Conservation (phyloP, 2,113 vertebrate genomes). For the Poicephalus gulielmi region DNA sequence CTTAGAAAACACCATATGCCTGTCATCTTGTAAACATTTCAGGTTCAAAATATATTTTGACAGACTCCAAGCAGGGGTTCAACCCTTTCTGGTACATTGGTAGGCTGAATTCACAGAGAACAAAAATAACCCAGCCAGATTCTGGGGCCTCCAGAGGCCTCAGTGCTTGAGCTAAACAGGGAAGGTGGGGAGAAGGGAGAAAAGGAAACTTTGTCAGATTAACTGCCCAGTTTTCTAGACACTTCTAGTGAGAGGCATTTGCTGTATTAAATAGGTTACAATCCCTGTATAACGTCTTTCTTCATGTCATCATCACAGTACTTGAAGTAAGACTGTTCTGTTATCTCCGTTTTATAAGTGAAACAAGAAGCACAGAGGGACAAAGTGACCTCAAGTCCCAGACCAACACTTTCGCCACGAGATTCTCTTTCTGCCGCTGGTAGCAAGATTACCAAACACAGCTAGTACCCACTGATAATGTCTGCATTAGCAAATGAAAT, state of each 20-base stretch:
- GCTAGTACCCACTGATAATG: not conserved
- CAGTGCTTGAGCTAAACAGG: not conserved
- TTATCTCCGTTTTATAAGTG: not conserved
- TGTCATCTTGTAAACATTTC: not conserved
- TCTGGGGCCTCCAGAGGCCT: not conserved
- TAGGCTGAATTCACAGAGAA: constrained; percentile 2
- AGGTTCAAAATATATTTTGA: not conserved
- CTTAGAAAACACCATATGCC: not conserved
- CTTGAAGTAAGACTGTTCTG: not conserved
- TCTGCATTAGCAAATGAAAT: not conserved
- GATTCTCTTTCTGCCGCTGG: not conserved
- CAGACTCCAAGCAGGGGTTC: not conserved
- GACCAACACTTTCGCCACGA: not conserved
- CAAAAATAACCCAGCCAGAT: constrained; percentile 2
- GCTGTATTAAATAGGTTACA: not conserved
- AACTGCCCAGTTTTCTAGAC: not conserved
- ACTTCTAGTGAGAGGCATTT: not conserved
- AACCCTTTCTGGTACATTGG: not conserved
- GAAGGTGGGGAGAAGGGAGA: not conserved
- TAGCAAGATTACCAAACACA: not conserved
- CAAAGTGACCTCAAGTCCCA: not conserved
- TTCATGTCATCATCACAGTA: not conserved
- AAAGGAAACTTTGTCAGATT: not conserved
- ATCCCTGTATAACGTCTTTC: not conserved
- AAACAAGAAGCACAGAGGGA: not conserved